Evolutionary conservation across 1,140 invertebrate species (phyloP).

Genomic region (Capitella teleta): DNA sequence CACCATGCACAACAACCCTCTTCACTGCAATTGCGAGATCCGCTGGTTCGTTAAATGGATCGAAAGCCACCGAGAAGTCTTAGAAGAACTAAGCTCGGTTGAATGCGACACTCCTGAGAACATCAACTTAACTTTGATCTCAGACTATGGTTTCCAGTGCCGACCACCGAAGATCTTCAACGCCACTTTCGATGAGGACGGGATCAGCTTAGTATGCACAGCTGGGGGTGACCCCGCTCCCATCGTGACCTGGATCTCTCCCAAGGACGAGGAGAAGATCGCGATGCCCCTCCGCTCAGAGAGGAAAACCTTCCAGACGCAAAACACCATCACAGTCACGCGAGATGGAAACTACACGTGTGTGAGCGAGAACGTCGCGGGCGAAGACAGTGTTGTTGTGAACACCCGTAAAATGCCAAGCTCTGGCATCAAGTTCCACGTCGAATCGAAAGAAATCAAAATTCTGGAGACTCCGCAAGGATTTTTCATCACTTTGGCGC

Average conservation of each 20-base stretch:
- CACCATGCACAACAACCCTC: constrained; percentile 8
- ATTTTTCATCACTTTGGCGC: constrained; percentile 1
- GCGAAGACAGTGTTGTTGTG: constrained; percentile 3
- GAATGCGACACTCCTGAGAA: not conserved
- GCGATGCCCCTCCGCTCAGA: not conserved
- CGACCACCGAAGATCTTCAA: constrained; percentile 7
- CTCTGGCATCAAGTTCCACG: not conserved
- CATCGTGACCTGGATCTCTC: constrained; percentile 2
- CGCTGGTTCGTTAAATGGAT: constrained; percentile 4
- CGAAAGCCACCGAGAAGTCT: not conserved
- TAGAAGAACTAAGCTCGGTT: not conserved
- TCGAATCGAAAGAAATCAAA: not conserved
- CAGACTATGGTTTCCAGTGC: constrained; percentile 1
- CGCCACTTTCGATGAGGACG: constrained; percentile 8
- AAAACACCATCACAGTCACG: not conserved
- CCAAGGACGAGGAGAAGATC: not conserved
- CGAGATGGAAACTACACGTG: constrained; percentile 10
- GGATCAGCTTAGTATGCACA: constrained; percentile 1
- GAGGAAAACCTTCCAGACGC: not conserved
- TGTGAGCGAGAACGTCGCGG: constrained; percentile 1
- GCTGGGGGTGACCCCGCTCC: constrained; percentile 10
- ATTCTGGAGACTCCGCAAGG: constrained; percentile 12
- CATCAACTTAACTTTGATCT: not conserved
- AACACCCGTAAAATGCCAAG: constrained; percentile 1
- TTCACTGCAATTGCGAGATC: constrained; percentile 11